Conservation (phyloP, 2,888 invertebrate species). For the Drosophila mulleri region DNA sequence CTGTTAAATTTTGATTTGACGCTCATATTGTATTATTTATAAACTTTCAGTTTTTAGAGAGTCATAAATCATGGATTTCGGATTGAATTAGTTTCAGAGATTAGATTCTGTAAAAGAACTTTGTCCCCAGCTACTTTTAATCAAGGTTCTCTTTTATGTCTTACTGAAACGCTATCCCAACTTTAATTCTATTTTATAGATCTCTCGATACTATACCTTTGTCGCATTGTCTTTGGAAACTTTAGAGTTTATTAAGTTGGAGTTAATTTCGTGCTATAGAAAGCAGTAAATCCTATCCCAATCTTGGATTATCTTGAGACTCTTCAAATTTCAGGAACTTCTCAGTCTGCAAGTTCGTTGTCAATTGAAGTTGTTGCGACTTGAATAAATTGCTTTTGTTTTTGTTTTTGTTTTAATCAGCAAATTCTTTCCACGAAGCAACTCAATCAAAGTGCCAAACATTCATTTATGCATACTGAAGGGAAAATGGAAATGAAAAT, state of each 20-base stretch:
- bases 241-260: background rate
- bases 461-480: conserved; percentile 26
- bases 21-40: no score
- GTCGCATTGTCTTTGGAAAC: background rate
- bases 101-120: no score
- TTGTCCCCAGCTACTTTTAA: no score
- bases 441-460: conserved; percentile 50
- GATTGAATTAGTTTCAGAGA: no score
- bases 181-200: background rate
- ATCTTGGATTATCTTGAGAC: background rate
- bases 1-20: no score
- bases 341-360: background rate
- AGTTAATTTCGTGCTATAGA: background rate
- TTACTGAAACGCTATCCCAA: no score
- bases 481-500: conserved; percentile 8
- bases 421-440: conserved; percentile 39
- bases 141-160: no score
- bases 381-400: conserved; percentile 1
- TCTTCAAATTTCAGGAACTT: background rate
- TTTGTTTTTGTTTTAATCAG: conserved; percentile 38
- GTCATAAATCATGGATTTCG: no score
- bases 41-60: no score
- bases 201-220: background rate
- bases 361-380: background rate
- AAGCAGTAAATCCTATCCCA: background rate